Percentiles rank a stretch among this genome's conserved stretches.
These are phyloP conservation scores for Protonibea diacanthus DNA, from an alignment of 2,797 vertebrate genomes.

Conservation along the genomic window DNA sequence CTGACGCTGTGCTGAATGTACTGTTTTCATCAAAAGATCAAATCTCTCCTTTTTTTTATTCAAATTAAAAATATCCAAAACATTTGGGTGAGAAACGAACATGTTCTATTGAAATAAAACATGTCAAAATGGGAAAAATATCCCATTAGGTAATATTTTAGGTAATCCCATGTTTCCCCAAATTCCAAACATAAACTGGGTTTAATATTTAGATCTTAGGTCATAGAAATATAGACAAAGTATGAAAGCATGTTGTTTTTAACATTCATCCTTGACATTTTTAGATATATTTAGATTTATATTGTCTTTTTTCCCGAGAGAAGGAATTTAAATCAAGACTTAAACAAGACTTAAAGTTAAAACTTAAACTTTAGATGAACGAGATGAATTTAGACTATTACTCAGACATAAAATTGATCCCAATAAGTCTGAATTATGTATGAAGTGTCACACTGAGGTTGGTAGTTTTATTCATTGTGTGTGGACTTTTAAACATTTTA, in stretches of 20 bases:
- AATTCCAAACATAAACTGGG: not conserved
- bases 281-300: not conserved
- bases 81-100: not conserved
- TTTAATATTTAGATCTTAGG: not conserved
- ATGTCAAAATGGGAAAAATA: constrained; percentile 12
- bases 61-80: constrained; percentile 7
- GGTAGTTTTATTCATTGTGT: too few species aligned
- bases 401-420: too few species aligned
- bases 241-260: not conserved
- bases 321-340: not conserved
- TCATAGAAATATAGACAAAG: not conserved
- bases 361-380: constrained; percentile 6
- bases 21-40: constrained; percentile 21
- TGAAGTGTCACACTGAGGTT: too few species aligned
- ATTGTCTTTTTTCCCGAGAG: not conserved
- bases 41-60: not conserved
- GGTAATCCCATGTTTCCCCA: not conserved
- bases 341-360: constrained; percentile 12
- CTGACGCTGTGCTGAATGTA: not conserved
- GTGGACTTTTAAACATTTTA: too few species aligned
- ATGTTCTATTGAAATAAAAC: not conserved
- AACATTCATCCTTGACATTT: not conserved
- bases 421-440: too few species aligned
- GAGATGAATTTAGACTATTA: not conserved
- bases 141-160: not conserved